These are phyloP conservation scores for Brevimyrus niger DNA, from an alignment of 2,113 vertebrate genomes.

Conservation along the genomic window DNA sequence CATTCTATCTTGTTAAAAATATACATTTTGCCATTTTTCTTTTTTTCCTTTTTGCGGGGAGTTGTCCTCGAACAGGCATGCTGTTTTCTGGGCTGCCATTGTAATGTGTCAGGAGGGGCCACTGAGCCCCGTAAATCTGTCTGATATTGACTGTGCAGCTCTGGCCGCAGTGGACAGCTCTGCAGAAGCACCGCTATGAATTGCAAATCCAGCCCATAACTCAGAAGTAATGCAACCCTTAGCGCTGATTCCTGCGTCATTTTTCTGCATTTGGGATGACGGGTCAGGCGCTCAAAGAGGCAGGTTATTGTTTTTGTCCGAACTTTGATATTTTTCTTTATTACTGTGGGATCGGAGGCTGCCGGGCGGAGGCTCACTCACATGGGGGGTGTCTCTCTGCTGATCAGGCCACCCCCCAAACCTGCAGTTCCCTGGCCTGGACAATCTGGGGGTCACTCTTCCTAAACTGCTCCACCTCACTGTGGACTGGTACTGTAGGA, in stretches of 20 bases:
- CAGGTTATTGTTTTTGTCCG: constrained; percentile 55
- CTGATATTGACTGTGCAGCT: constrained; percentile 60
- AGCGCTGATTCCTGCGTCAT: constrained; percentile 55
- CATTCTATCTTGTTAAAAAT: constrained; percentile 41
- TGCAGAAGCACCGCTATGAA: constrained; percentile 82
- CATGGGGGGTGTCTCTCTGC: background rate
- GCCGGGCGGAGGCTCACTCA: background rate
- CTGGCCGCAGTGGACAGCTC: constrained; percentile 73
- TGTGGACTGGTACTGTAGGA: background rate
- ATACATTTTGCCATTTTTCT: constrained; percentile 47
- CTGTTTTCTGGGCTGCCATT: constrained; percentile 56
- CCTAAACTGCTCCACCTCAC: background rate
- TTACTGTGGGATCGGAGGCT: constrained; percentile 43
- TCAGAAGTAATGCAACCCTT: constrained; percentile 88
- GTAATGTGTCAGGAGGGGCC: constrained; percentile 49
- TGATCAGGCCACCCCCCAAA: background rate
- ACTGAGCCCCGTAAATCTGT: constrained; percentile 63
- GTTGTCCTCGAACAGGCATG: constrained; percentile 56
- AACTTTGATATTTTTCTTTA: constrained; percentile 55
- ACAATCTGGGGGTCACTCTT: background rate
- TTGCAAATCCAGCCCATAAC: constrained; percentile 93
- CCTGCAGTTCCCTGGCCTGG: background rate
- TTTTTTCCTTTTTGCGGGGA: constrained; percentile 57
- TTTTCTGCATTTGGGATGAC: constrained; percentile 57
- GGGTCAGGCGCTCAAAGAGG: constrained; percentile 49